These are phyloP conservation scores for Cichladusa arquata DNA, from an alignment of 2,113 vertebrate species.

Conservation along the genomic window DNA sequence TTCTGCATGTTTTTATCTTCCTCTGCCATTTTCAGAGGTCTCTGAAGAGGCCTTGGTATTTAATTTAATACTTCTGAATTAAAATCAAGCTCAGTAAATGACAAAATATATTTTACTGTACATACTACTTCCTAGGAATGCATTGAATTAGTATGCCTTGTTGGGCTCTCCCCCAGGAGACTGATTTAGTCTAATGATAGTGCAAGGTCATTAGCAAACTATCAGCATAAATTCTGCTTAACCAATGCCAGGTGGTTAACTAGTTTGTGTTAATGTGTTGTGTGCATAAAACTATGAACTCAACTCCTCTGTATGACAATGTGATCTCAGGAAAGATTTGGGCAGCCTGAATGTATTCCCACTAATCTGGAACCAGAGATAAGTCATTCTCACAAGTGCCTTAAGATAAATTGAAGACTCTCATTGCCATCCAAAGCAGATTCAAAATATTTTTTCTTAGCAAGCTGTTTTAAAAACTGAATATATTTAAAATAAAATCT, in stretches of 20 bases:
- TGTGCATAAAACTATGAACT: conserved; percentile 18
- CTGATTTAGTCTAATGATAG: conserved; percentile 47
- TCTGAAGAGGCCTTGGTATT: not conserved
- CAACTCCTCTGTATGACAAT: not conserved
- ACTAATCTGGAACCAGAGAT: not conserved
- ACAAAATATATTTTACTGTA: conserved; percentile 26
- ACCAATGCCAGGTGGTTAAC: conserved; percentile 45
- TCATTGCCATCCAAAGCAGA: not conserved
- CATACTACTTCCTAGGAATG: not conserved
- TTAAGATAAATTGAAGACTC: not conserved
- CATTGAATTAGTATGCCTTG: conserved; percentile 22
- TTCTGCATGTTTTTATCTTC: not conserved
- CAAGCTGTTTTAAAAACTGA: not conserved
- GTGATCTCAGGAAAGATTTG: not conserved
- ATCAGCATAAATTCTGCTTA: conserved; percentile 51
- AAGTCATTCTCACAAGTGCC: not conserved
- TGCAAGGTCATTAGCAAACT: conserved; percentile 49
- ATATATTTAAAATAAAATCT: not conserved
- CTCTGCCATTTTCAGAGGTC: not conserved
- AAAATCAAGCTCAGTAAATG: conserved; percentile 5
- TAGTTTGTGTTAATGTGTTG: conserved; percentile 8
- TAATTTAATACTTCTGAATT: conserved; percentile 19
- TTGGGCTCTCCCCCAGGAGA: conserved; percentile 16
- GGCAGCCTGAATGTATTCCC: not conserved
- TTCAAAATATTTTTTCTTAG: not conserved